Base-by-base conservation (phyloP, 2,113 vertebrate species). In the Tetraodon nigroviridis region DNA sequence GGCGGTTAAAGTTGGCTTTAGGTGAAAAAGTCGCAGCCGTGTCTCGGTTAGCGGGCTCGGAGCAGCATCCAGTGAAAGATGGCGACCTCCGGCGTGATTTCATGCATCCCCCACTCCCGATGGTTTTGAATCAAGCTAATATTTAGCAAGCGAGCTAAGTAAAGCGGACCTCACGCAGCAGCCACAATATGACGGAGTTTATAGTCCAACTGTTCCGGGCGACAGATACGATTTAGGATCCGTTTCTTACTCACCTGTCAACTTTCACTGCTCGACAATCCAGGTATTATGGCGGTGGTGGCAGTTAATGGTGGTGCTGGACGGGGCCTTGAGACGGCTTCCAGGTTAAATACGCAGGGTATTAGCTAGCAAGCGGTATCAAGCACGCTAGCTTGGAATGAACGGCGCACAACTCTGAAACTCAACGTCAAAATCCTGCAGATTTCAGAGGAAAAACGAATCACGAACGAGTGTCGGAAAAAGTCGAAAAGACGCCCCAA, bases 21-120 rank as follows among this genome's bases (percentile, higher is more conserved):
- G 16, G 19, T 5, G 18, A 5, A 4, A 55, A 67, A 79, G 71
- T 57, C 46, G 55, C 62, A 75, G 68, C 71, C 45, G 48, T 47
- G 55, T 61, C 72, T 53, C n/a, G 4, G 58, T 63, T 66, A 47
- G 69, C 61, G 52, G 51, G 60, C 51, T 63, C 44, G 52, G 58
- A 78, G 69, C 63, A 81, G 58, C 76, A 72, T 74, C 80, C 81
- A 67, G 65, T 82, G 80, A 82, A 87, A 89, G 77, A 89, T 87
- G 86, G 86, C 79, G 86, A 84, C 86, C 83, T 85, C 86, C 81
- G 71, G 81, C 70, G 80, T 83, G 80, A 80, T 73, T 80, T 78
- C 71, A 71, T 73, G 73, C 64, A 79, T 76, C 58, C 75, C 70
- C 73, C 67, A 55, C 42, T 58, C 71, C 69, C 61, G 62, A 44